phyloP scores from a whole-genome alignment of 2,113 vertebrate genomes.

The Xenopus laevis region DNA sequence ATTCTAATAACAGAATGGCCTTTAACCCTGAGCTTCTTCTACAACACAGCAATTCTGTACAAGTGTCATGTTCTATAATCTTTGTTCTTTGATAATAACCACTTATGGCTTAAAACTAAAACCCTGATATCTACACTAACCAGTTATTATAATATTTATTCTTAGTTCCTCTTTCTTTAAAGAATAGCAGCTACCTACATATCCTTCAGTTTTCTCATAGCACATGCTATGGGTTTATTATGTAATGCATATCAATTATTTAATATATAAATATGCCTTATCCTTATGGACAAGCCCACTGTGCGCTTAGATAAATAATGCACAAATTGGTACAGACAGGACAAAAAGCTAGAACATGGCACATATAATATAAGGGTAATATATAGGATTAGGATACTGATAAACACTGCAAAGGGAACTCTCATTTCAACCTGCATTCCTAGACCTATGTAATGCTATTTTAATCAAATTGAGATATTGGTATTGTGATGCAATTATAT shows the following conservation, averaged over 20 bases:
- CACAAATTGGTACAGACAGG: slow-evolving; percentile 16
- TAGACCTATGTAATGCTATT: not conserved
- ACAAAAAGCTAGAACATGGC: not conserved
- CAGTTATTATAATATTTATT: not conserved
- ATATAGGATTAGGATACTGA: no score
- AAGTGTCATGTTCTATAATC: no score
- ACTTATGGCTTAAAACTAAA: no score
- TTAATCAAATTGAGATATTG: not conserved
- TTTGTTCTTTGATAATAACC: no score
- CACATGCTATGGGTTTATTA: not conserved
- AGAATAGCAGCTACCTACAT: no score
- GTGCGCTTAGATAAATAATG: slow-evolving; percentile 5
- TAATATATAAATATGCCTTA: slow-evolving; percentile 29
- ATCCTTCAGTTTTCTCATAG: no score
- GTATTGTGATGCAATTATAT: slow-evolving; percentile 8
- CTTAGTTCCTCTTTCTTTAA: no score
- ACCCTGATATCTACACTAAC: no score
- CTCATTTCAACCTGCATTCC: not conserved
- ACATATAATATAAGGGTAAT: no score
- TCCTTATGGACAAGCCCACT: slow-evolving; percentile 9
- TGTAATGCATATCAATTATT: slow-evolving; percentile 33
- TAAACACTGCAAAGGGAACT: not conserved
- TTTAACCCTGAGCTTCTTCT: no score
- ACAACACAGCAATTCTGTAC: no score
- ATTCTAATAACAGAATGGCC: no score